Evolutionary conservation across 2,888 invertebrate species (phyloP).

Genomic region (Uropetala carovei): DNA sequence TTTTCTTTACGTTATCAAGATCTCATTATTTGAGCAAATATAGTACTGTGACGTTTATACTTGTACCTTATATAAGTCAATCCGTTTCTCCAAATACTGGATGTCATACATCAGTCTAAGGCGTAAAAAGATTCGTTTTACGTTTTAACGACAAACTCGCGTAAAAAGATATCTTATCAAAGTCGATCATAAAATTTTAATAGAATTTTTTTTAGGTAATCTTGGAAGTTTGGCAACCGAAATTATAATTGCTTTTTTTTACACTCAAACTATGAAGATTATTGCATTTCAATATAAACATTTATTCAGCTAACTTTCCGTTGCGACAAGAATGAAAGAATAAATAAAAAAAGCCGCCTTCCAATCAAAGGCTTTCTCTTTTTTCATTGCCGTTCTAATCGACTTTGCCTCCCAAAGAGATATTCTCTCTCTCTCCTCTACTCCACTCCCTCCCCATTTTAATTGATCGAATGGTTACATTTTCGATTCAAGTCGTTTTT

Average conservation of each 20-base stretch:
- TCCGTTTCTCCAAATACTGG: no score
- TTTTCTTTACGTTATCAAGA: no score
- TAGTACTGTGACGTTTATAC: no score
- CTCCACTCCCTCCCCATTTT: constrained; percentile 22
- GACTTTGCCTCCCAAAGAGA: not conserved
- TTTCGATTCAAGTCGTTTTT: constrained; percentile 28
- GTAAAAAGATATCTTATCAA: no score
- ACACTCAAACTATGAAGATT: not conserved
- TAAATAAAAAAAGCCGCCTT: not conserved
- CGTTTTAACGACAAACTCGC: no score
- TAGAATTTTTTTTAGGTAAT: not conserved
- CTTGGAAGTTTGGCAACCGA: not conserved
- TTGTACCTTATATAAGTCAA: no score
- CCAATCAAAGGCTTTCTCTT: constrained; percentile 3
- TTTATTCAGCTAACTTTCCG: not conserved
- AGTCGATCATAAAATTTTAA: not conserved
- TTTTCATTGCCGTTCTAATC: not conserved
- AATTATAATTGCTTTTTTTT: not conserved
- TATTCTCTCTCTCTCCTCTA: not conserved
- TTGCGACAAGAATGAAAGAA: not conserved
- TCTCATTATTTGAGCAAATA: no score
- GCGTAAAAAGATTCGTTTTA: no score
- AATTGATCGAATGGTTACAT: constrained; percentile 27
- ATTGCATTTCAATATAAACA: not conserved
- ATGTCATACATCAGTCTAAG: no score